Base-by-base conservation (phyloP, 2,113 vertebrate species). In the Sclerurus mexicanus region DNA sequence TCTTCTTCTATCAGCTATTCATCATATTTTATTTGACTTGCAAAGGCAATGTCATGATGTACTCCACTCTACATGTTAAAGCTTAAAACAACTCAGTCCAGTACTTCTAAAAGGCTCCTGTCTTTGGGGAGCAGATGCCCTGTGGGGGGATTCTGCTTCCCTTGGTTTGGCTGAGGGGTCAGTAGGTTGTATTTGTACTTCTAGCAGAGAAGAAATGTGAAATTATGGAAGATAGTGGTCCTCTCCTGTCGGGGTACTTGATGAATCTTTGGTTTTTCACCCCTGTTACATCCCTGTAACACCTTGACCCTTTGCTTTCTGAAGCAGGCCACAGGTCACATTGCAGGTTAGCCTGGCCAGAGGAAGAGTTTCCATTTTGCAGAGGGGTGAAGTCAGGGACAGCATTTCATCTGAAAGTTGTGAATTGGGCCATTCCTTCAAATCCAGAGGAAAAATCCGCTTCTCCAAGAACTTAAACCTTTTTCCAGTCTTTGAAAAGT, bases 401-500 rank as follows among this genome's bases (percentile, higher is more conserved):
- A 30, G 13, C n/a, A 18, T 73, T 89, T 73, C 37, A 67, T 71
- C 82, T 72, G 18, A 18, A 82, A 50, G 67, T 0, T 1, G 4
- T 46, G 56, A 75, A n/a, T 60, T 22, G 40, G 73, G 12, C 60
- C 35, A 80, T 72, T 59, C 14, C 21, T 69, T 86, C 86, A 76
- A 76, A 60, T 73, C 30, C 40, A 60, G 33, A 64, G 44, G 31
- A 86, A 2, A 11, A 64, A 17, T 59, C 14, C 25, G 2, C 27
- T 75, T 79, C 68, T 93, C 47, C 47, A 84, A 74, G 39, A 90
- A 52, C 39, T 88, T 92, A 83, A 95, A 83, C 52, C n/a, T 52
- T 94, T 94, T 93, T 39, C 82, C 68, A 80, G 33, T 27, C 15
- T 87, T 86, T 91, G 87, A 87, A 47, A 90, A 87, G 67, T 74